Evolutionary conservation across 2,113 vertebrate species (phyloP).

Genomic region (Oncorhynchus kisutch): DNA sequence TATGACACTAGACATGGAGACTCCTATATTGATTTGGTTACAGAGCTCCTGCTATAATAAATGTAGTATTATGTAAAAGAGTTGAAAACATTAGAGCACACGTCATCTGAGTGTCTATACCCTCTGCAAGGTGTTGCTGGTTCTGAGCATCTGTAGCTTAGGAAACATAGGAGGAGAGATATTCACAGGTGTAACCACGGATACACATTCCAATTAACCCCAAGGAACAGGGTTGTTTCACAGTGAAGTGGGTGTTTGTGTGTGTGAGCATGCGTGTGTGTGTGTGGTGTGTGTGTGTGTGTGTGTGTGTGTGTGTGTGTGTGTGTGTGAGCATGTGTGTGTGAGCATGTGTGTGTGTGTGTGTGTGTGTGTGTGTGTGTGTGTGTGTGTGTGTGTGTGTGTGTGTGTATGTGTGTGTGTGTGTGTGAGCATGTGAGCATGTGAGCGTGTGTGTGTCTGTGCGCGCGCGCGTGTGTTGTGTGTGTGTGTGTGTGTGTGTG

Average conservation of each 20-base stretch:
- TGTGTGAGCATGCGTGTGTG: background rate
- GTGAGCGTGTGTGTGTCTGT: background rate
- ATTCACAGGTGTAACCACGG: background rate
- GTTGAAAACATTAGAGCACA: no score
- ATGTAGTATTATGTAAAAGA: no score
- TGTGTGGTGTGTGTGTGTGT: conserved; percentile 77
- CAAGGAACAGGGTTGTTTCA: background rate
- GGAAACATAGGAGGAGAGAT: no score
- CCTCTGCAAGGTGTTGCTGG: no score
- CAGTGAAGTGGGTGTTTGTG: background rate
- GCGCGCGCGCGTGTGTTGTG: background rate
- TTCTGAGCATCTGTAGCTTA: no score
- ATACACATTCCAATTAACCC: background rate
- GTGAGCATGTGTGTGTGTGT: background rate
- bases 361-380: background rate
- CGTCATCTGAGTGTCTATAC: no score
- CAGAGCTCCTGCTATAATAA: no score
- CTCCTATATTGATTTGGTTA: no score
- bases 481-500: conserved; percentile 2
- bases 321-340: background rate
- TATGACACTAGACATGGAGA: no score
- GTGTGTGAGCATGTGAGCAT: background rate
- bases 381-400: background rate
- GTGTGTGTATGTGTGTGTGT: background rate
- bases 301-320: background rate